Percentiles rank a stretch among this genome's conserved stretches.
These are phyloP conservation scores for Zeugodacus cucurbitae DNA, from an alignment of 1,140 invertebrate genomes.

Conservation along the genomic window DNA sequence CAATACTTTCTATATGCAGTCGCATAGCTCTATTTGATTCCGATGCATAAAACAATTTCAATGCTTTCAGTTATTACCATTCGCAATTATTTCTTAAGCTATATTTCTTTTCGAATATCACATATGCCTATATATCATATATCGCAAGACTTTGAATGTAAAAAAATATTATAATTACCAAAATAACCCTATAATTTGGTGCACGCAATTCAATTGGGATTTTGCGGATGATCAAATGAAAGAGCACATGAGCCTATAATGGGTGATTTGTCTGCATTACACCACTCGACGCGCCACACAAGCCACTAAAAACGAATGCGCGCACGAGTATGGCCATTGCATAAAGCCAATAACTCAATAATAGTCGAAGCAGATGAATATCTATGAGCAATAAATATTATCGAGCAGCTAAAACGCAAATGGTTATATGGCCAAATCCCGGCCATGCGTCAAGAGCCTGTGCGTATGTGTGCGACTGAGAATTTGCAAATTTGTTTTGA, in stretches of 20 bases:
- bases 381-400: not conserved
- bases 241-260: not conserved
- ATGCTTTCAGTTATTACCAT: no score
- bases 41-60: no score
- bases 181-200: no score
- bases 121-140: no score
- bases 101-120: no score
- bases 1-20: no score
- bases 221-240: not conserved
- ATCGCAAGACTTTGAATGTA: no score
- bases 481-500: not conserved
- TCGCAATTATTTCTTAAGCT: no score
- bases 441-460: not conserved
- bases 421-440: not conserved
- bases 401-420: not conserved
- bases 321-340: not conserved
- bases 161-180: no score
- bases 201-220: not conserved
- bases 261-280: not conserved
- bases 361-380: not conserved
- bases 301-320: not conserved
- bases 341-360: not conserved
- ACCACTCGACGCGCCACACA: not conserved
- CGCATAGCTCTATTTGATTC: no score
- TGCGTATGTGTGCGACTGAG: not conserved